These are phyloP conservation scores for Calyptommatus sinebrachiatus DNA, from an alignment of 2,113 vertebrate species.

Conservation along the genomic window DNA sequence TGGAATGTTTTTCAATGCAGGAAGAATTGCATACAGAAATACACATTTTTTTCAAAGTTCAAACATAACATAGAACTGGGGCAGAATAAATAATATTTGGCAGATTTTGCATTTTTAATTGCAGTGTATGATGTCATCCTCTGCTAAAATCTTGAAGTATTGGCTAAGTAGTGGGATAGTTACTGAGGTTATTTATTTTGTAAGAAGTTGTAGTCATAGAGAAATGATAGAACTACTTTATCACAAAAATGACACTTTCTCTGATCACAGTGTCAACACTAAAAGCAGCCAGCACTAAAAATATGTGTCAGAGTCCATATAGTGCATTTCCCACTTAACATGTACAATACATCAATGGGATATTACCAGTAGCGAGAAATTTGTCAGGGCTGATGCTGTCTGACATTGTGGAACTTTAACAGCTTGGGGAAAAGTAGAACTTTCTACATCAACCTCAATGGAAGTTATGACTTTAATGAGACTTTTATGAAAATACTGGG, in stretches of 20 bases:
- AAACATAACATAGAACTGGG: too few species aligned
- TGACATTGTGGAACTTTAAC: constrained; percentile 19
- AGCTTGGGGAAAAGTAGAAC: constrained; percentile 12
- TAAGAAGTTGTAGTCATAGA: background rate
- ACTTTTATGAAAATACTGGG: background rate
- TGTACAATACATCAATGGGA: background rate
- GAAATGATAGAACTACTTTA: background rate
- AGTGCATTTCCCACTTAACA: background rate
- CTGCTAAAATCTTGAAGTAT: background rate
- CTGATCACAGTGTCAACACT: too few species aligned
- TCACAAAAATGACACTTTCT: background rate
- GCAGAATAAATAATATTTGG: too few species aligned
- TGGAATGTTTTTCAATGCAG: too few species aligned
- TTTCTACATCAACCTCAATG: background rate
- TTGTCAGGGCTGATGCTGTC: background rate
- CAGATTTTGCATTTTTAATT: background rate
- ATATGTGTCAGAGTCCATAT: background rate
- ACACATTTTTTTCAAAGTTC: too few species aligned
- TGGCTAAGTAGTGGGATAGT: background rate
- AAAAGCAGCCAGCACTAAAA: background rate
- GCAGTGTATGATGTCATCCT: background rate
- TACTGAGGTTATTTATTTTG: background rate
- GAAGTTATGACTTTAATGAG: background rate
- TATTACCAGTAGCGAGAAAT: background rate
- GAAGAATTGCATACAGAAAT: too few species aligned